Conservation (phyloP, 2,888 invertebrate genomes). For the Watsonalla binaria region DNA sequence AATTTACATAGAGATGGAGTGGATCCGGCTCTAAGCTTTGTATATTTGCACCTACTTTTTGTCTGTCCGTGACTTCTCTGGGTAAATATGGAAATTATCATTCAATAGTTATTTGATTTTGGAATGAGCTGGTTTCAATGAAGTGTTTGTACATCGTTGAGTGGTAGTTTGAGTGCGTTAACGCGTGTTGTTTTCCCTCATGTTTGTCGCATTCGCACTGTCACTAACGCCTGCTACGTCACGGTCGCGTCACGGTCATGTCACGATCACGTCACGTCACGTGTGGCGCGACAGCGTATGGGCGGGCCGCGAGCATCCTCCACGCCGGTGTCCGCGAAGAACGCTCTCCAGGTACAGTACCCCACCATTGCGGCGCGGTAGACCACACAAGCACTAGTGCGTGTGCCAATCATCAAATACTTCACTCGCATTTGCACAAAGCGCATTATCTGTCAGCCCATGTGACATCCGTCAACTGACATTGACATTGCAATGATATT, state of each 20-base stretch:
- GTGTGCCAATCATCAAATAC: conserved; percentile 40
- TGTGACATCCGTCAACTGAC: conserved; percentile 1
- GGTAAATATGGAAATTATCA: too few species aligned
- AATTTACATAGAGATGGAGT: too few species aligned
- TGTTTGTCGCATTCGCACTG: conserved; percentile 70
- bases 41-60: too few species aligned
- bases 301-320: conserved; percentile 76
- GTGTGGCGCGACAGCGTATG: conserved; percentile 56
- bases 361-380: conserved; percentile 72
- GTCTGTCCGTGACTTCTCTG: too few species aligned
- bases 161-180: conserved; percentile 56
- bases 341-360: conserved; percentile 82
- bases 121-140: neutral
- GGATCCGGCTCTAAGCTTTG: too few species aligned
- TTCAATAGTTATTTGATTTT: neutral
- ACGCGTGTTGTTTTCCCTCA: conserved; percentile 71
- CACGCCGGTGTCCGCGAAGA: conserved; percentile 80
- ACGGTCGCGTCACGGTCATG: conserved; percentile 2
- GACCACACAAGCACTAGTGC: conserved; percentile 24
- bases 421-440: neutral
- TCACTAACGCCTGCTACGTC: conserved; percentile 50
- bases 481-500: conserved; percentile 2
- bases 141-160: conserved; percentile 18
- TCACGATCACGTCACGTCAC: conserved; percentile 7
- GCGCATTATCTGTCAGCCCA: neutral